Conservation (phyloP, 2,888 invertebrate species). For the Andricus quercusramuli region DNA sequence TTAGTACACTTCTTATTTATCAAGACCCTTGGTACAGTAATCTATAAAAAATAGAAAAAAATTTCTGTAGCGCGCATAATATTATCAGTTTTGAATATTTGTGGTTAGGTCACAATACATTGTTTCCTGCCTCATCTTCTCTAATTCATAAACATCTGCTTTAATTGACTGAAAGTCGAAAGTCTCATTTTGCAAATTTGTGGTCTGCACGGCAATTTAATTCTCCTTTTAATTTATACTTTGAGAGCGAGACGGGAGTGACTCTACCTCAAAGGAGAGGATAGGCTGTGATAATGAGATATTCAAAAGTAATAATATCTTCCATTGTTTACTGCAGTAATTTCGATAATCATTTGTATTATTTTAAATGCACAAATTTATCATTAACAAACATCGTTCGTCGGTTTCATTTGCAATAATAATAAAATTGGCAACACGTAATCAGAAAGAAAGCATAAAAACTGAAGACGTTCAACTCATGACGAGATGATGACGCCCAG, state of each 20-base stretch:
- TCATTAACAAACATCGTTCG: background rate
- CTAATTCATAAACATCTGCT: background rate
- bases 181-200: background rate
- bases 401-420: background rate
- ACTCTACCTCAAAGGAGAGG: background rate
- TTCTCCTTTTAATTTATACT: background rate
- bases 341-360: background rate
- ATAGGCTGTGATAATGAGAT: background rate
- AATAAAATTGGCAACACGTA: background rate
- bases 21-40: no score
- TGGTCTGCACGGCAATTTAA: background rate
- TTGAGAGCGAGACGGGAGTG: background rate
- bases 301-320: background rate
- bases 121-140: background rate
- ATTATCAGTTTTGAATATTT: background rate
- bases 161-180: background rate
- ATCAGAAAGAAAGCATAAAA: slow-evolving; percentile 4
- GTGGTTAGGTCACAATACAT: background rate
- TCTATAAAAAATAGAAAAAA: no score
- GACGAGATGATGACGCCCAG: background rate
- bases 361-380: background rate
- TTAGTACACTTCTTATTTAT: no score
- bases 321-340: background rate
- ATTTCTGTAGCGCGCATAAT: no score
- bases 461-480: background rate